Percentiles rank a stretch among this genome's conserved stretches.
phyloP scores from a whole-genome alignment of 2,113 vertebrate species.

The Petroica traversi region DNA sequence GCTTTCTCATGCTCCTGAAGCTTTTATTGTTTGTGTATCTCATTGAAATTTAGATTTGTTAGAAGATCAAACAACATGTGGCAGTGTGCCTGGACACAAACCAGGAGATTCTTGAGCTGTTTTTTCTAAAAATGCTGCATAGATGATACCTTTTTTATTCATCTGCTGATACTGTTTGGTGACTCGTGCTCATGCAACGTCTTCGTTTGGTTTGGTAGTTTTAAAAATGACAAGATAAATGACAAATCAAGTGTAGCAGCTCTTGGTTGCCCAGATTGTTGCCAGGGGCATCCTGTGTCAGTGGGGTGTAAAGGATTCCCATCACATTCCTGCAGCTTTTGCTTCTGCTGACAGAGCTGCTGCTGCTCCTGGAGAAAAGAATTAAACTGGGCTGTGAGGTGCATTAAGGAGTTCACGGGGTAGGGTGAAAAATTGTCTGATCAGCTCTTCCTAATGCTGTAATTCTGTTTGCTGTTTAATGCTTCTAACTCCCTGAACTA shows the following conservation, averaged over 20 bases:
- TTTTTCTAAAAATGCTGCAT: not conserved
- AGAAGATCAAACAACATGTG: not conserved
- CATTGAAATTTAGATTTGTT: not conserved
- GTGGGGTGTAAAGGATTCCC: not conserved
- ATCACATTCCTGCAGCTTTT: not conserved
- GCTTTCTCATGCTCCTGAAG: not conserved
- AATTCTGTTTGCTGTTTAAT: not conserved
- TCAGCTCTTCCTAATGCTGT: not conserved
- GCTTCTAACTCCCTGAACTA: not conserved
- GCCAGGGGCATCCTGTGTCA: not conserved
- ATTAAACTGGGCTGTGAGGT: not conserved
- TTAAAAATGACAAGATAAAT: not conserved
- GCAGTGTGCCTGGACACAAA: not conserved
- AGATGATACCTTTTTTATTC: not conserved
- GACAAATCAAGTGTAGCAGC: not conserved
- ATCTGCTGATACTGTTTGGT: not conserved
- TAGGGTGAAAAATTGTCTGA: not conserved
- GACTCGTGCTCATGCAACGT: accelerated
- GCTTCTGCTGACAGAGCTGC: not conserved
- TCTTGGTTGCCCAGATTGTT: not conserved
- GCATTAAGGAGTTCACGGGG: accelerated
- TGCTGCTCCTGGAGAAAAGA: not conserved
- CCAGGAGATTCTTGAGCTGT: not conserved
- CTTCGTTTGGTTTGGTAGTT: not conserved
- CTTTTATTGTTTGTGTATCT: not conserved